Evolutionary conservation across 2,113 vertebrate species (phyloP).

Genomic region (Sialia sialis): DNA sequence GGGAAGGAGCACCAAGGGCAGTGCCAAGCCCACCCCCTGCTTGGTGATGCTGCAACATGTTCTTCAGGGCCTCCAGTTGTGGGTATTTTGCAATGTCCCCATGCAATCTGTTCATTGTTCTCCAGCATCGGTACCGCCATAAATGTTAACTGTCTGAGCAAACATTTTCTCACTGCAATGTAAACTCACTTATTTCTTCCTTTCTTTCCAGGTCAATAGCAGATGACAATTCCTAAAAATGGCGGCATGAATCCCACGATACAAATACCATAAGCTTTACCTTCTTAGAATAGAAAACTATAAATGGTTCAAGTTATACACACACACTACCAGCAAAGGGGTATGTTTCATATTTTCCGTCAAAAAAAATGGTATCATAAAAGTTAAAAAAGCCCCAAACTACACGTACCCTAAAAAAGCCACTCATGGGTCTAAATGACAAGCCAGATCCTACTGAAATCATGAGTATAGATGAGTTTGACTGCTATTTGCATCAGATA

Average conservation of each 20-base stretch:
- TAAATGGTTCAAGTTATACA: not conserved
- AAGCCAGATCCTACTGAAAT: not conserved
- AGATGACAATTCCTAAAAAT: not conserved
- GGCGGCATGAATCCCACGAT: not conserved
- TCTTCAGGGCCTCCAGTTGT: not conserved
- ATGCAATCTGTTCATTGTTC: not conserved
- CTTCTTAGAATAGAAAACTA: not conserved
- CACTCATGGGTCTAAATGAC: not conserved
- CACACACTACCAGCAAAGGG: not conserved
- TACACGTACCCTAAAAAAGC: not conserved
- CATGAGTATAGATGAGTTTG: not conserved
- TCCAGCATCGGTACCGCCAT: not conserved
- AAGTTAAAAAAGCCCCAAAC: not conserved
- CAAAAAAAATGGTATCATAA: not conserved
- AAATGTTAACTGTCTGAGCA: not conserved
- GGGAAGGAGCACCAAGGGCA: not conserved
- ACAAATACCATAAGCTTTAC: not conserved
- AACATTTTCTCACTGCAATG: not conserved
- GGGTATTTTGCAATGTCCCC: not conserved
- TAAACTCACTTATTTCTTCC: not conserved
- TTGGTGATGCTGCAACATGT: rapidly evolving
- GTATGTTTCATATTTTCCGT: not conserved
- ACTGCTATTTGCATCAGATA: not conserved
- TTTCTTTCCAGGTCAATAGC: not conserved
- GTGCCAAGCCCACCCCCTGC: not conserved